Evolutionary conservation across 2,797 vertebrate species (phyloP).

Genomic region (Sebastes jordani): DNA sequence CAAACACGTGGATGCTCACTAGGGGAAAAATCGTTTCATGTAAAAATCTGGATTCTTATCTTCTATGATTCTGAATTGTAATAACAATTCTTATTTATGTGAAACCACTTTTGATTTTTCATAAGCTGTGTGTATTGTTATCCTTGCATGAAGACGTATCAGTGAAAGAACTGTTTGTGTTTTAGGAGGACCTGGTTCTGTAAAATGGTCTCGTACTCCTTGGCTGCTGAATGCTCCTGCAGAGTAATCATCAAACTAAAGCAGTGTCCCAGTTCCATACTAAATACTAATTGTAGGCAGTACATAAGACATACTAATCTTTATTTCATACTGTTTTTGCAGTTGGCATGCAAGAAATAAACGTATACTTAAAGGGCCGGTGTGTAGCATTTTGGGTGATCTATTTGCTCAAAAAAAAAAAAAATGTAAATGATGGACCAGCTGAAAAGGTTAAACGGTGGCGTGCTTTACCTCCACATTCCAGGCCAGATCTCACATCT

Average conservation of each 20-base stretch:
- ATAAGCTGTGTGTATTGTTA: not conserved
- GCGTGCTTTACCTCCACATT: conserved; percentile 85
- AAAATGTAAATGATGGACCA: not conserved
- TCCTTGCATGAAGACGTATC: not conserved
- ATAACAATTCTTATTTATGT: not conserved
- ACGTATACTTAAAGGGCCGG: too few species aligned
- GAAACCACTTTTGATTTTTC: not conserved
- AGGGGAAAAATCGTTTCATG: too few species aligned
- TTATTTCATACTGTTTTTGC: not conserved
- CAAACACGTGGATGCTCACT: not conserved
- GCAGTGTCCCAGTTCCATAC: not conserved
- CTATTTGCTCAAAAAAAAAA: too few species aligned
- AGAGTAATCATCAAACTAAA: not conserved
- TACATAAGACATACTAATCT: not conserved
- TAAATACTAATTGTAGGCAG: not conserved
- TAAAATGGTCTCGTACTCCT: not conserved
- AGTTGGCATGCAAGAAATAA: not conserved
- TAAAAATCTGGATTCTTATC: too few species aligned
- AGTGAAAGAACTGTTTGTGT: not conserved
- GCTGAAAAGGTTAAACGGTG: not conserved
- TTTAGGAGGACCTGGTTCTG: not conserved
- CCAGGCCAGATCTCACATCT: conserved; percentile 85
- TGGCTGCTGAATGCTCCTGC: not conserved
- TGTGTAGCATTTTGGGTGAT: too few species aligned
- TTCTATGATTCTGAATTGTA: too few species aligned